Evolutionary conservation across 2,113 vertebrate genomes (phyloP).

Genomic region (Oxygymnocypris stewartii): DNA sequence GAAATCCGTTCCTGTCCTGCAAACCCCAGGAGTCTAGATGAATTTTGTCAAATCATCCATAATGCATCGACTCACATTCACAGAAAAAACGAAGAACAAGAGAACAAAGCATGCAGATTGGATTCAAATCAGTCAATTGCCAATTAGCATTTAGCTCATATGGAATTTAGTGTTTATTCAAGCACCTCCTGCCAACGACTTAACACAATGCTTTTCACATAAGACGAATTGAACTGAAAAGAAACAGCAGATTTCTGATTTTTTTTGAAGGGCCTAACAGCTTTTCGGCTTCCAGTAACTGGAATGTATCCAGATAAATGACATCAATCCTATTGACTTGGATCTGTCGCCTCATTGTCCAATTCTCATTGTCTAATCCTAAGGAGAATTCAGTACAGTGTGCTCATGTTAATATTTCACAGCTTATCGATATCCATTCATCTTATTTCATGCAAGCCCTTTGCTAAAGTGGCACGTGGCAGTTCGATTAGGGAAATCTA

Average conservation of each 20-base stretch:
- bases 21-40: constrained; percentile 1
- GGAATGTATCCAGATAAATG: constrained; percentile 36
- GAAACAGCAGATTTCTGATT: not conserved
- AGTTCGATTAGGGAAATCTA: constrained; percentile 21
- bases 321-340: constrained; percentile 34
- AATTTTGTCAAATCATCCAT: not conserved
- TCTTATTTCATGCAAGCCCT: constrained; percentile 25
- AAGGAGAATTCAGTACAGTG: constrained; percentile 23
- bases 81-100: constrained; percentile 23
- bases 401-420: constrained; percentile 45
- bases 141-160: constrained; percentile 40
- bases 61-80: constrained; percentile 2
- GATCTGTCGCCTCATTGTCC: constrained; percentile 35
- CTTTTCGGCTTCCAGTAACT: constrained; percentile 22
- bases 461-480: constrained; percentile 27
- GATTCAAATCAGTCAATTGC: constrained; percentile 38
- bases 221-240: not conserved
- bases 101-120: constrained; percentile 40
- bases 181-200: constrained; percentile 15
- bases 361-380: constrained; percentile 33
- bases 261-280: constrained; percentile 20
- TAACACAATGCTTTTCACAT: constrained; percentile 33
- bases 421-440: constrained; percentile 34
- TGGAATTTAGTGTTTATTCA: constrained; percentile 41
- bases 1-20: not conserved